These are phyloP conservation scores for Trididemnum clinides DNA, from an alignment of 23 tunicate genomes.

Conservation along the genomic window DNA sequence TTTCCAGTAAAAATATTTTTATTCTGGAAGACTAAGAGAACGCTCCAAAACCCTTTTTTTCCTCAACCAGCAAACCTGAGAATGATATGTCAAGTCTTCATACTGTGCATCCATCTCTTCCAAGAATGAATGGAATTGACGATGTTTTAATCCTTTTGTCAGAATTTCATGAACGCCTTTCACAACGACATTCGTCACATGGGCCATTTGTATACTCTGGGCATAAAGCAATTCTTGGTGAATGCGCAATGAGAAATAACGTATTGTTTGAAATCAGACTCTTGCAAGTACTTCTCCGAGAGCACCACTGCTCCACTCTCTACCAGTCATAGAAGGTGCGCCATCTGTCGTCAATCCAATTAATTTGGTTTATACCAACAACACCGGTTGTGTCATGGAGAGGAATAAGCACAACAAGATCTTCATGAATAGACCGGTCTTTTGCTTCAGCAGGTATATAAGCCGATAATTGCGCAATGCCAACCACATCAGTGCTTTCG, in stretches of 20 bases:
- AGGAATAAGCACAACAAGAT: not conserved
- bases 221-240: not conserved
- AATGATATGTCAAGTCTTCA: too few species aligned
- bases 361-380: not conserved
- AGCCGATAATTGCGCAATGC: not conserved
- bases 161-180: too few species aligned
- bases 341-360: too few species aligned
- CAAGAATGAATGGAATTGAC: too few species aligned
- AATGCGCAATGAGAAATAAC: not conserved
- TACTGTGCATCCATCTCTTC: too few species aligned
- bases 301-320: not conserved
- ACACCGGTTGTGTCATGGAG: not conserved
- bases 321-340: not conserved
- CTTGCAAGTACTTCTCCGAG: not conserved
- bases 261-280: not conserved
- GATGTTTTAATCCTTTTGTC: too few species aligned
- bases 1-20: too few species aligned
- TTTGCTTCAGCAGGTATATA: not conserved
- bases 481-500: not conserved
- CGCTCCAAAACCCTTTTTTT: too few species aligned
- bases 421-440: not conserved
- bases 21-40: too few species aligned
- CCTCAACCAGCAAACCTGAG: too few species aligned
- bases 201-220: not conserved
- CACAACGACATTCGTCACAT: too few species aligned